Evolutionary conservation across 2,797 vertebrate species (phyloP), one percentile per base, ranked within the genome.

Genomic region (Leptodactylus fallax): DNA sequence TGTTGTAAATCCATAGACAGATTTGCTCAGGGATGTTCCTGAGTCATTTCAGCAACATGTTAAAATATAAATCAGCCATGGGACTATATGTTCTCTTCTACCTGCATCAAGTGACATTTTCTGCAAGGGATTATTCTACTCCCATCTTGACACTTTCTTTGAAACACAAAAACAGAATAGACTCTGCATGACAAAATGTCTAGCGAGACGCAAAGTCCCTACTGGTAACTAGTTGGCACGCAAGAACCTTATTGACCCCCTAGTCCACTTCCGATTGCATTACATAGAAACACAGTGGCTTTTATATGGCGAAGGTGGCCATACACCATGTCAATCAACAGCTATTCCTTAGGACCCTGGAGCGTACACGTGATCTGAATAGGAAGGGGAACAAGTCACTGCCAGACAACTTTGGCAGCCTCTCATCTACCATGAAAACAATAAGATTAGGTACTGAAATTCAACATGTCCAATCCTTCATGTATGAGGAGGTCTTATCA

Each of bases 21-120:
- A 72, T 87, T 83, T 77, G 86, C 21, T 83, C 49, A 78, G n/a
- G 51, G 61, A 86, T 69, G 76, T 69, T 79, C 16, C 49, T 1
- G 60, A 47, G 85, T 86, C 85, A 69, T 86, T 78, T 67, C 25
- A 86, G 56, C 61, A 79, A 79, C 49, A 67, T 79, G 60, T 55
- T 67, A 56, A 86, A 86, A 58, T 56, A 86, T 69, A 71, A 79
- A 86, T 79, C 36, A 80, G 36, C 27, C 77, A 25, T 58, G 19
- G 14, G 47, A 25, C 49, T 80, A 80, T 58, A 76, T 71, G 23
- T 67, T 36, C 81, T 61, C 58, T 69, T 16, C 53, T 63, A 63
- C 79, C 58, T 61, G 79, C 53, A 63, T 47, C 56, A 63, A 63
- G 58, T 47, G 21, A 63, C 36, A 65, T 81, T 63, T 49, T 51